Conservation (phyloP, 2,113 vertebrate species). For the Callorhinus ursinus region DNA sequence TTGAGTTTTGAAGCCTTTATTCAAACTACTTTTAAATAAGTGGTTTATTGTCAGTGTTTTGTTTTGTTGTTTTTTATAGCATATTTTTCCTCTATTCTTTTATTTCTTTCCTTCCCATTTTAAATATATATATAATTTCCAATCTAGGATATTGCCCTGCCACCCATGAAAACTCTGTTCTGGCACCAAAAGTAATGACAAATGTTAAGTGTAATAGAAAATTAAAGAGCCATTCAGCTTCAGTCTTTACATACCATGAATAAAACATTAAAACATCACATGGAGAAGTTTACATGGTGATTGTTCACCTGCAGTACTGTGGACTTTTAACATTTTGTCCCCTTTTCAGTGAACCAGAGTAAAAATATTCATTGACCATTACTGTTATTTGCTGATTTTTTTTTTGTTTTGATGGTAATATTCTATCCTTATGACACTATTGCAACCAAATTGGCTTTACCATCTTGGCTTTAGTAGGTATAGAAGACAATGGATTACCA, state of each 20-base stretch:
- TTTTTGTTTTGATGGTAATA: too few relatives aligned
- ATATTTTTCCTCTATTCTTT: constrained; percentile 44
- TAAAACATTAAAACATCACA: constrained; percentile 74
- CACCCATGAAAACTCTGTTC: constrained; percentile 67
- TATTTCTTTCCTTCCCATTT: constrained; percentile 6
- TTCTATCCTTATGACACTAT: too few relatives aligned
- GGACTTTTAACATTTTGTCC: constrained; percentile 85
- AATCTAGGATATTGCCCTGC: constrained; percentile 75
- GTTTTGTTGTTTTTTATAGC: not conserved
- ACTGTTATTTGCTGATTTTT: too few relatives aligned
- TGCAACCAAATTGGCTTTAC: too few relatives aligned
- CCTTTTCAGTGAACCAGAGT: too few relatives aligned
- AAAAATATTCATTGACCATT: too few relatives aligned
- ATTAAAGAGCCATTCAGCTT: constrained; percentile 89
- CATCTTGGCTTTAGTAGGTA: too few relatives aligned
- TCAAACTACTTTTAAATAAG: constrained; percentile 74
- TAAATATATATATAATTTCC: not conserved
- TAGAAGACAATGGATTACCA: too few relatives aligned
- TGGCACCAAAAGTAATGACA: constrained; percentile 78
- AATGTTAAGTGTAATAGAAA: constrained; percentile 71
- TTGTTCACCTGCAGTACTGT: constrained; percentile 87
- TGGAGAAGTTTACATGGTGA: constrained; percentile 86
- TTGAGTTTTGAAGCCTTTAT: constrained; percentile 77
- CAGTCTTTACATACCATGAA: constrained; percentile 84
- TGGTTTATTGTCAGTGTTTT: constrained; percentile 79